Conservation (phyloP, 1,140 invertebrate species). For the Macrobrachium rosenbergii region DNA sequence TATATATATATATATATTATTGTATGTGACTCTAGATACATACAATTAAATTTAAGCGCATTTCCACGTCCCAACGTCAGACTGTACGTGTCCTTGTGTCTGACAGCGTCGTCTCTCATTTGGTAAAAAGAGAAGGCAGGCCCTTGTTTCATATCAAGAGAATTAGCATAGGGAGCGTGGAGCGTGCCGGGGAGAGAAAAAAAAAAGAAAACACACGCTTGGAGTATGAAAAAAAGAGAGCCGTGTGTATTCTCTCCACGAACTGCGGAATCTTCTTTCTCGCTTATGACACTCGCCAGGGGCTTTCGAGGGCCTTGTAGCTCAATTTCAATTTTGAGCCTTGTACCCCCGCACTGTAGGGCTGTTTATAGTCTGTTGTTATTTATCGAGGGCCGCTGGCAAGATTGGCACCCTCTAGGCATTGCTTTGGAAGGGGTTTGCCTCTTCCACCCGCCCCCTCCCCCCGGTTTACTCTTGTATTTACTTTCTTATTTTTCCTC, state of each 20-base stretch:
- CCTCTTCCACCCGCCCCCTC: neutral
- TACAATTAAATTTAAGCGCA: no score
- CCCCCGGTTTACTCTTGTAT: neutral
- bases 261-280: constrained; percentile 15
- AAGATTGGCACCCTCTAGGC: constrained; percentile 1
- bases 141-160: constrained; percentile 7
- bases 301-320: neutral
- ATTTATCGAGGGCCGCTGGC: neutral
- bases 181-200: neutral
- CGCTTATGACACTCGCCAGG: constrained; percentile 13
- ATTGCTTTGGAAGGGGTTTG: neutral
- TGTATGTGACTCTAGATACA: no score
- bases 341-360: neutral
- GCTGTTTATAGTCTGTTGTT: neutral
- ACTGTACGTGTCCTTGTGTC: no score
- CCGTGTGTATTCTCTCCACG: constrained; percentile 20
- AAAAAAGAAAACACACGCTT: neutral
- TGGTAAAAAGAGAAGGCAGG: neutral
- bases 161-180: constrained; percentile 34
- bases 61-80: no score
- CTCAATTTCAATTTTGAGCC: neutral
- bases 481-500: neutral
- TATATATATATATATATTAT: no score
- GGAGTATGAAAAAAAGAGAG: neutral
- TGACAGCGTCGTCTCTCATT: no score